Conservation (phyloP, 2,113 vertebrate genomes). For the Cavia aperea region DNA sequence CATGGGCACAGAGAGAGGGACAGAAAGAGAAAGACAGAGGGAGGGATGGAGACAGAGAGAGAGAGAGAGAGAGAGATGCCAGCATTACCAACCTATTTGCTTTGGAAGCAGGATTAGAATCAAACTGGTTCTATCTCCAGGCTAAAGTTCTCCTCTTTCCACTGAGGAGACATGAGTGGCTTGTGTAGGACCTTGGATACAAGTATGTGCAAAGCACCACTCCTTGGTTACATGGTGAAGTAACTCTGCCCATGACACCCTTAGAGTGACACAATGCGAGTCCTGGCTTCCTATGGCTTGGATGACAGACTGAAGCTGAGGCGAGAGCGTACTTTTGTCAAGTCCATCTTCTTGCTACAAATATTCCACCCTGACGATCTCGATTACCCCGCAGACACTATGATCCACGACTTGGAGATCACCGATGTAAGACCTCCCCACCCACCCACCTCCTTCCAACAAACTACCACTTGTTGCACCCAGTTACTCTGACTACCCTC, state of each 20-base stretch:
- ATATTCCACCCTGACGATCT: background rate
- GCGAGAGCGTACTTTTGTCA: constrained; percentile 52
- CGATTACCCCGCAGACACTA: constrained; percentile 36
- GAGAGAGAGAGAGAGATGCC: background rate
- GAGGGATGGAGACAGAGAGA: background rate
- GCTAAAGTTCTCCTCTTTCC: background rate
- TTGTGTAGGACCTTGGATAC: background rate
- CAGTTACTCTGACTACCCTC: background rate
- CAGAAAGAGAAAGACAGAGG: accelerated
- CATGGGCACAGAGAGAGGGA: background rate
- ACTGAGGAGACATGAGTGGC: background rate
- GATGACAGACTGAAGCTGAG: constrained; percentile 57
- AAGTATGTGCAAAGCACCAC: background rate
- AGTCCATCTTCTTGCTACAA: constrained; percentile 70
- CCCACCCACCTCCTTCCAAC: background rate
- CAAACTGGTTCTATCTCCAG: background rate
- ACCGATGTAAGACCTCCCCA: constrained; percentile 53
- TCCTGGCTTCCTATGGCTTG: constrained; percentile 61
- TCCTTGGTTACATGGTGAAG: background rate
- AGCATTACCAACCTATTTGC: background rate
- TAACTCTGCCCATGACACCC: background rate
- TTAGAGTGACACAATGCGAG: constrained; percentile 65
- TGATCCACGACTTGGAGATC: constrained; percentile 66
- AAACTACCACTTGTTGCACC: background rate
- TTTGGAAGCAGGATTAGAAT: background rate